Evolutionary conservation across 64 coral and sea anemone genomes (phyloP).

Genomic region (Montipora efflorescens): DNA sequence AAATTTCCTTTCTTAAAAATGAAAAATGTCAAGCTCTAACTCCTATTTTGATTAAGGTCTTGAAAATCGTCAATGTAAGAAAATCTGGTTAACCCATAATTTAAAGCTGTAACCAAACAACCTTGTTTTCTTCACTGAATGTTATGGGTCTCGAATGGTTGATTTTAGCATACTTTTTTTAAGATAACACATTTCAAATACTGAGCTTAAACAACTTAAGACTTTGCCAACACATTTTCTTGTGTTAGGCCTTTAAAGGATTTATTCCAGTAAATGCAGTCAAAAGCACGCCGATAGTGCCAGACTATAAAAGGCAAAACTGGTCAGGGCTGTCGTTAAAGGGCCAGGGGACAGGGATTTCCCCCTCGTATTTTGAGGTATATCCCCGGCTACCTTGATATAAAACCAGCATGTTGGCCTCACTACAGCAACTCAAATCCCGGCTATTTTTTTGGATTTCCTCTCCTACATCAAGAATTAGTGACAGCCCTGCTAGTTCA

Average conservation of each 20-base stretch:
- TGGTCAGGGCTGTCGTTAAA: not conserved
- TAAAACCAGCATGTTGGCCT: no score
- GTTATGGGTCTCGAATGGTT: not conserved
- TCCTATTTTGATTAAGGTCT: conserved; percentile 16
- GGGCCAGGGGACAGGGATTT: no score
- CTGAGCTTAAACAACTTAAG: not conserved
- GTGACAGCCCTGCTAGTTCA: not conserved
- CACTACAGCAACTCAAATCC: no score
- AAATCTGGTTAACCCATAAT: conserved; percentile 19
- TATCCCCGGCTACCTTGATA: no score
- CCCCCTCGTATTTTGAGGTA: no score
- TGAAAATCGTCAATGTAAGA: conserved; percentile 32
- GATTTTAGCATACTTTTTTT: not conserved
- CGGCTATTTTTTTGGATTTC: no score
- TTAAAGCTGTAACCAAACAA: conserved; percentile 18
- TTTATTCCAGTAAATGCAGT: not conserved
- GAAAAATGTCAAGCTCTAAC: conserved; percentile 16
- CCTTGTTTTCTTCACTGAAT: conserved; percentile 14
- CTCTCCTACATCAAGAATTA: no score
- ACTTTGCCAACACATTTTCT: not conserved
- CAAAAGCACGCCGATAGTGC: not conserved
- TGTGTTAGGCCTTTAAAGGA: not conserved
- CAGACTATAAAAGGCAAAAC: not conserved
- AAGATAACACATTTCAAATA: conserved; percentile 13
- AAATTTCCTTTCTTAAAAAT: conserved; percentile 65